phyloP scores from a whole-genome alignment of 92 coral and sea anemone genomes.

The Epizoanthus stellaris region DNA sequence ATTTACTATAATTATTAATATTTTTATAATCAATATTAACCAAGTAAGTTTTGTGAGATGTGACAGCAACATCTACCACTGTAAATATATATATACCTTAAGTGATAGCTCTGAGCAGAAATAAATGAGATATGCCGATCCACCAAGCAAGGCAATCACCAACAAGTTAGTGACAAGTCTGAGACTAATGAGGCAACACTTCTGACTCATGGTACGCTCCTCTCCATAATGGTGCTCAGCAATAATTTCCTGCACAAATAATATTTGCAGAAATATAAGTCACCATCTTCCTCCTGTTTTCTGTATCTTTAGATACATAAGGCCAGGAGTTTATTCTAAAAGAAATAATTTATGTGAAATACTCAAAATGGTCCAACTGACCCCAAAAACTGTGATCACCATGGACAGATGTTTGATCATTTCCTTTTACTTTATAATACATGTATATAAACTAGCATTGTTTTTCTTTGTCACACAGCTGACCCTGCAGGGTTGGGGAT shows the following conservation, averaged over 20 bases:
- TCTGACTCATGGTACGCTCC: slow-evolving; percentile 58
- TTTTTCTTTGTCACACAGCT: too few relatives aligned
- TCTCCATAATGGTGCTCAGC: slow-evolving; percentile 73
- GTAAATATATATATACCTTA: slow-evolving; percentile 29
- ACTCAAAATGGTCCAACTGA: too few relatives aligned
- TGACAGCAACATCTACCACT: background rate
- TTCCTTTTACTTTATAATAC: too few relatives aligned
- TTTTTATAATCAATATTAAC: too few relatives aligned
- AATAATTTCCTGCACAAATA: slow-evolving; percentile 71
- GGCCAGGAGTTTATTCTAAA: background rate
- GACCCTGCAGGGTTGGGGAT: too few relatives aligned
- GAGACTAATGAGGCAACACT: slow-evolving; percentile 55
- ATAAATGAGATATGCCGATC: slow-evolving; percentile 82
- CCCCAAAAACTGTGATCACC: too few relatives aligned
- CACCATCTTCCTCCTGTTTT: background rate
- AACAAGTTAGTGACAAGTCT: slow-evolving; percentile 74
- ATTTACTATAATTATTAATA: too few relatives aligned
- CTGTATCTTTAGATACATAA: background rate
- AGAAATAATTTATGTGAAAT: too few relatives aligned
- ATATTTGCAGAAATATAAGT: background rate
- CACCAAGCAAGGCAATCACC: slow-evolving; percentile 70
- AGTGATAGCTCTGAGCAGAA: slow-evolving; percentile 70
- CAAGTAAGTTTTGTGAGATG: too few relatives aligned
- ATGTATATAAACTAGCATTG: too few relatives aligned
- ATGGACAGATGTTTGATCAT: too few relatives aligned